These are phyloP conservation scores for Columbina picui DNA, from an alignment of 2,113 vertebrate genomes.

Conservation along the genomic window DNA sequence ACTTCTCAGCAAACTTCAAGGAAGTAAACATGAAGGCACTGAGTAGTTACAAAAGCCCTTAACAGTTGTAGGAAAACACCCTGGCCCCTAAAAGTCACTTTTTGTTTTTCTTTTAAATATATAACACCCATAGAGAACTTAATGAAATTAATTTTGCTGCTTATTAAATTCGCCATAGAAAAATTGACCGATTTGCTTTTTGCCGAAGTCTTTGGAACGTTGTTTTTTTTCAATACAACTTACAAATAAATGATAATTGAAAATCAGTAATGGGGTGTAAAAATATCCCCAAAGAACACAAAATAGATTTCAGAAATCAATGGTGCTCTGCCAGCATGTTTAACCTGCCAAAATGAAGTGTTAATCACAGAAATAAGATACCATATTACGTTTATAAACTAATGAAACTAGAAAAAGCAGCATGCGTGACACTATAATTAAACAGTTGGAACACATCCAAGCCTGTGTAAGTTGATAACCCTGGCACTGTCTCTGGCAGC, in stretches of 20 bases:
- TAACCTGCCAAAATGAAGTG: conserved; percentile 81
- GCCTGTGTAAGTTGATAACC: conserved; percentile 84
- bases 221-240: conserved; percentile 28
- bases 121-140: background rate
- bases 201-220: background rate
- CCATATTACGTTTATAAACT: conserved; percentile 82
- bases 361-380: conserved; percentile 84
- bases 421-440: conserved; percentile 82
- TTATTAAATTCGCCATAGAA: background rate
- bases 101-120: too few species aligned
- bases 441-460: conserved; percentile 82
- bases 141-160: background rate
- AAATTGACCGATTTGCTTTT: background rate
- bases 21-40: background rate
- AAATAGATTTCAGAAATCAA: conserved; percentile 76
- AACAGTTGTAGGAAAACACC: background rate
- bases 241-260: conserved; percentile 60
- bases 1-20: background rate
- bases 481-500: conserved; percentile 79
- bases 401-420: conserved; percentile 83
- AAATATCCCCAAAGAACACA: conserved; percentile 73
- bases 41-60: background rate
- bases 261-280: conserved; percentile 70
- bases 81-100: background rate
- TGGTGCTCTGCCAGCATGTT: conserved; percentile 75